Evolutionary conservation across 2,113 vertebrate species (phyloP).

Genomic region (Amazona guildingii): DNA sequence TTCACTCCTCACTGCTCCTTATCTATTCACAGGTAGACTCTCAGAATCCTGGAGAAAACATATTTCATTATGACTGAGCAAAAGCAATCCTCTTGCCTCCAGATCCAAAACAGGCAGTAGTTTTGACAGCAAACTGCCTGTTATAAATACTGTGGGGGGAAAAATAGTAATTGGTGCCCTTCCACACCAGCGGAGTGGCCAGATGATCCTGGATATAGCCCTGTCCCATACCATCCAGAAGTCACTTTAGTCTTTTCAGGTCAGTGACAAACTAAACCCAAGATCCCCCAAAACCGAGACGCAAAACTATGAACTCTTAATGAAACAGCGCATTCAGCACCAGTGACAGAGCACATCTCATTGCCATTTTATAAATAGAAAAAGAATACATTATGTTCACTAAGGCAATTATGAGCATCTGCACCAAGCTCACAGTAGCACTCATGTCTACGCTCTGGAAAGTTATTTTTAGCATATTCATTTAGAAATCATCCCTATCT

Average conservation of each 20-base stretch:
- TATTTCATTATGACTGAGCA: background rate
- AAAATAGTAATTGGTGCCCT: background rate
- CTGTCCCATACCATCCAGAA: background rate
- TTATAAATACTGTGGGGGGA: rapidly evolving
- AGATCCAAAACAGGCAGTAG: background rate
- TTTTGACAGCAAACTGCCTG: background rate
- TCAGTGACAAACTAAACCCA: background rate
- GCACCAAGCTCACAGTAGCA: background rate
- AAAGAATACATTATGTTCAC: background rate
- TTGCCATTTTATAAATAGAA: background rate
- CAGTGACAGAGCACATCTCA: background rate
- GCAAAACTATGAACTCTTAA: background rate
- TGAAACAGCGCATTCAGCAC: background rate
- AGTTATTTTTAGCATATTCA: background rate
- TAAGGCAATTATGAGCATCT: background rate
- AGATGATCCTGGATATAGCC: background rate
- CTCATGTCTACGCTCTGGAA: background rate
- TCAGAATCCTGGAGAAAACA: background rate
- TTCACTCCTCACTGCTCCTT: background rate
- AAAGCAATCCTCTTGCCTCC: background rate
- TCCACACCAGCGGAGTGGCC: background rate
- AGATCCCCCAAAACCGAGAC: background rate
- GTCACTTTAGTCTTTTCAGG: background rate
- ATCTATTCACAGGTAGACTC: background rate
- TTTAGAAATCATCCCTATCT: background rate